Evolutionary conservation across 1,140 invertebrate genomes (phyloP), one percentile per base, ranked within the genome.

Genomic region (Panagrolaimus sp.): DNA sequence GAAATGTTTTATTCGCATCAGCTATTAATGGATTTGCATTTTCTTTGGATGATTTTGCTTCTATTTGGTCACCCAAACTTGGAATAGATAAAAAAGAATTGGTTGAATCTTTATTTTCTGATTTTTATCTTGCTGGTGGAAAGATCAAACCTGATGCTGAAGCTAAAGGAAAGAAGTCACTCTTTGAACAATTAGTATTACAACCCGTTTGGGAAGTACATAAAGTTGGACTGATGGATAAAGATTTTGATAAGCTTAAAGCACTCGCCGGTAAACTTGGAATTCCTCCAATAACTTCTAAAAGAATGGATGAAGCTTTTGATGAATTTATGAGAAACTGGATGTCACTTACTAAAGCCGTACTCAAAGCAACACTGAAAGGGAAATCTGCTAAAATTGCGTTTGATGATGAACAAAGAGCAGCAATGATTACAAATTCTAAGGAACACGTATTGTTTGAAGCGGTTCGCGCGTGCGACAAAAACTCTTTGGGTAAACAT

Each of bases 11-110:
- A 4, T 99, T 99, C 86, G 90, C 91, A 0, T 94, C 93, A 83
- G 95, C 95, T 44, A 87, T 91, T 46, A 93, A 98, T 86, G 93
- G 93, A 14, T 98, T 94, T 93, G 95, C 91, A n/a, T 96, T 98
- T 86, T 88, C 86, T 9, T 81, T 87, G 13, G 75, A 79, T 51
- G 89, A 93, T 77, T 97, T 99, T 88, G 91, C 92, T 9, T 87
- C 88, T 80, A 87, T 96, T 57, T 96, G 91, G 84, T 87, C 91
- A 0, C 84, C 88, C 13, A 66, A 71, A 47, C 96, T 92, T 13
- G 72, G 76, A 25, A 1, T 72, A n/a, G 61, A 69, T 67, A 48
- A 66, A 63, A 48, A 44, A 66, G 42, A 78, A 69, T 83, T 91
- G 8, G 87, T 88, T 75, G 90, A 89, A 85, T 89, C 91, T 0